Evolutionary conservation across 2,113 vertebrate species (phyloP).

Genomic region (Laterallus jamaicensis): DNA sequence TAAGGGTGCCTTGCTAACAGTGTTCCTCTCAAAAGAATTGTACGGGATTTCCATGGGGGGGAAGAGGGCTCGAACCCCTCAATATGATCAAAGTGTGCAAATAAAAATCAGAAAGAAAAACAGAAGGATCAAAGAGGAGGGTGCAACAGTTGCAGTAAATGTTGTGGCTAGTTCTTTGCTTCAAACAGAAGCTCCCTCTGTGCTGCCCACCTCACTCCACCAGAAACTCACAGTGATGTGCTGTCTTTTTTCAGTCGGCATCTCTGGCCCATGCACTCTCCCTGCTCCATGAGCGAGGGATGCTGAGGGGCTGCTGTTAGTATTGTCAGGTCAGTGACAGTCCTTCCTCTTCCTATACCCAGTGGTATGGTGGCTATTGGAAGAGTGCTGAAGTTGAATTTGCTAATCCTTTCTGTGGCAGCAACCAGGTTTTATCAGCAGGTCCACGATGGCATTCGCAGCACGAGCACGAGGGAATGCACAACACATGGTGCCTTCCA

Average conservation of each 20-base stretch:
- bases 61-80: not conserved
- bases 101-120: not conserved
- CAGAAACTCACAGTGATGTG: not conserved
- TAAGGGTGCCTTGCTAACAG: not conserved
- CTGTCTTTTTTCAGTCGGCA: not conserved
- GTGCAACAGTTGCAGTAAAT: not conserved
- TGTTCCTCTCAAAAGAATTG: not conserved
- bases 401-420: not conserved
- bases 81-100: not conserved
- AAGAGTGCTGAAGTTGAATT: not conserved
- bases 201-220: not conserved
- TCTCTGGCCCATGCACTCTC: not conserved
- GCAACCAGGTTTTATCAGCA: not conserved
- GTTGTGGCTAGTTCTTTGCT: not conserved
- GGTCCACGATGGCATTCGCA: not conserved
- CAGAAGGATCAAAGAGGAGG: not conserved
- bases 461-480: not conserved
- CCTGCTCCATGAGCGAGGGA: not conserved
- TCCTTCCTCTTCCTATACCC: not conserved
- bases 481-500: not conserved
- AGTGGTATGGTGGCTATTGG: not conserved
- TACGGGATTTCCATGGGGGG: not conserved
- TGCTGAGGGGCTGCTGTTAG: not conserved
- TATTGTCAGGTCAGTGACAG: not conserved
- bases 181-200: not conserved